Base-by-base conservation (phyloP, 2,113 vertebrate species). In the Prolemur simus region DNA sequence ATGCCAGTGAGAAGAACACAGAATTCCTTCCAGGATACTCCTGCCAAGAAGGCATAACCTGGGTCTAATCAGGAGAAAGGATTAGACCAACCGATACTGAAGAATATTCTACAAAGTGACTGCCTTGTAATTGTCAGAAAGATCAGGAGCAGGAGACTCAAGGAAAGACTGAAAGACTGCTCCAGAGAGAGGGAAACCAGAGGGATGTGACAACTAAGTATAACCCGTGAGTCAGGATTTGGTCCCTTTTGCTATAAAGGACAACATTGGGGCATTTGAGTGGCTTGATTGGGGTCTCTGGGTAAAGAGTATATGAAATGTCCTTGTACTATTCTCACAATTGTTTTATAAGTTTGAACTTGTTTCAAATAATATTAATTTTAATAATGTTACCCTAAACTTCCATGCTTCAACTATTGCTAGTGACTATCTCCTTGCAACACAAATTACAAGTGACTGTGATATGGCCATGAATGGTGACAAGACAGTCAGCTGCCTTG, bases 341-440 rank as follows among this genome's bases (percentile, higher is more conserved):
- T 12, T 9, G 74, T 74, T 89, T 77, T 18, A 1, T 92, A 81
- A 84, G 25, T 76, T 74, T 64, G 1, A 92, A 92, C 45, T 95
- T 85, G 37, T 27, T 95, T 94, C 47, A 89, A 87, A 94, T 95
- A 77, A 74, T 64, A 87, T 81, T 58, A 87, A 78, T 73, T 86
- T 76, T 58, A 45, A 49, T 54, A 81, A 34, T 13, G 15, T 25
- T 77, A 78, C 25, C 23, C 13, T 69, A 66, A 91, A 42, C 78
- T 93, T 83, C 4, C 52, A 52, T 37, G 78, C 69, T 81, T 90
- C 20, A 63, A 20, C 52, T 39, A 54, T 63, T 83, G 11, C 18
- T 32, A 77, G 66, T 77, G 85, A 69, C 71, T 80, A 54, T 10
- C 1, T 78, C 29, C 37, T 87, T 76, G 6, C 0, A 87, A 66